Evolutionary conservation across 1,140 invertebrate species (phyloP).

Genomic region (Tribolium madens): DNA sequence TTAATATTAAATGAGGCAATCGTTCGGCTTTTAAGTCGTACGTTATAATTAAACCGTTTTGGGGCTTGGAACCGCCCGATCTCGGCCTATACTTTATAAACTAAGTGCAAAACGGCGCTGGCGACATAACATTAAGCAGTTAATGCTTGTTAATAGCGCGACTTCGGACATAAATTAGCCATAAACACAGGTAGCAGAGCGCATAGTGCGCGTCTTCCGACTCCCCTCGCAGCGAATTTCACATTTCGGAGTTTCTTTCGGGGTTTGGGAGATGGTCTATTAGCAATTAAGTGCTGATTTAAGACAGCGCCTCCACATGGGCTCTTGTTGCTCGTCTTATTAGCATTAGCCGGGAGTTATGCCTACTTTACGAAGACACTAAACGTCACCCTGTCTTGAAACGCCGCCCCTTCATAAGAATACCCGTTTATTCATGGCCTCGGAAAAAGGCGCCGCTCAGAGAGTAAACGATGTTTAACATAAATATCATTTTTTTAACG

Average conservation of each 20-base stretch:
- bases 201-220: background rate
- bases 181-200: slow-evolving; percentile 44
- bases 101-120: slow-evolving; percentile 48
- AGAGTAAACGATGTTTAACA: background rate
- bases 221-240: slow-evolving; percentile 34
- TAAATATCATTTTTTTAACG: background rate
- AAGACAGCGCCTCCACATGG: slow-evolving; percentile 46
- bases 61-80: slow-evolving; percentile 20
- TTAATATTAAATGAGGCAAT: slow-evolving; percentile 13
- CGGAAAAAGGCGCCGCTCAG: slow-evolving; percentile 1
- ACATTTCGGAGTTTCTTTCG: slow-evolving; percentile 52
- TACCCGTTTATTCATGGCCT: slow-evolving; percentile 6
- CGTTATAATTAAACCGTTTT: slow-evolving; percentile 19
- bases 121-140: slow-evolving; percentile 53
- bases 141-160: slow-evolving; percentile 54
- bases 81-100: slow-evolving; percentile 47
- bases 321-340: slow-evolving; percentile 52
- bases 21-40: slow-evolving; percentile 21
- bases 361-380: slow-evolving; percentile 48
- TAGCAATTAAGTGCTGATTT: slow-evolving; percentile 57
- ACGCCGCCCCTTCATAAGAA: slow-evolving; percentile 6
- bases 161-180: slow-evolving; percentile 52
- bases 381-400: slow-evolving; percentile 46
- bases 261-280: slow-evolving; percentile 52
- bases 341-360: slow-evolving; percentile 55